These are phyloP conservation scores for Anguilla obscura DNA, from an alignment of 2,797 vertebrate species.

Conservation along the genomic window DNA sequence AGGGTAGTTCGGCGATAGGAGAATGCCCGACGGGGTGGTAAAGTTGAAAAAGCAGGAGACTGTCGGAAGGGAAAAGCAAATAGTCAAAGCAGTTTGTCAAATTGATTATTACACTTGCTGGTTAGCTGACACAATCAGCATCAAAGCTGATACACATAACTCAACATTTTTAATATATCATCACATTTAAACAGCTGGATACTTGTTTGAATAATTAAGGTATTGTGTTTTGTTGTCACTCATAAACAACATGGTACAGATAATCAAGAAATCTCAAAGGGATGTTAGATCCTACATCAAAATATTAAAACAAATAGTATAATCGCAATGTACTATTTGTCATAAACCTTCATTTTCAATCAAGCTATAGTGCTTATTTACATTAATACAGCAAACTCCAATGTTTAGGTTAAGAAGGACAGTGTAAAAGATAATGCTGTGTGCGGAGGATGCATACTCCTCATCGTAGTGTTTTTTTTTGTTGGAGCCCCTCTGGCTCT, in stretches of 20 bases:
- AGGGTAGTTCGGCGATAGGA: conserved; percentile 96
- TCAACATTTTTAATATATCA: not conserved
- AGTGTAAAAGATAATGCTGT: not conserved
- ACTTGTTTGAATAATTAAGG: not conserved
- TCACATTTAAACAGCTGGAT: not conserved
- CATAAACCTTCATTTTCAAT: not conserved
- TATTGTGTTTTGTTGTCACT: not conserved
- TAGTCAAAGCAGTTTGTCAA: not conserved
- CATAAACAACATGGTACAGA: not conserved
- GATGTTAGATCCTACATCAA: not conserved
- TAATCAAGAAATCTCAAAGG: not conserved
- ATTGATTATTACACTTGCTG: not conserved
- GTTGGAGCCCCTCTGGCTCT: not conserved
- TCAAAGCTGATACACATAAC: not conserved
- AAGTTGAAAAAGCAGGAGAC: conserved; percentile 99
- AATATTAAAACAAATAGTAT: not conserved
- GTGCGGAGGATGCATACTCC: not conserved
- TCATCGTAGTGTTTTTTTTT: not conserved
- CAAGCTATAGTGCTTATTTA: not conserved
- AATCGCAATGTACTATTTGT: not conserved
- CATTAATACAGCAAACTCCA: not conserved
- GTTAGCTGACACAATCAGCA: not conserved
- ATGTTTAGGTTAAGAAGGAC: not conserved
- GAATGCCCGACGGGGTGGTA: conserved; percentile 89
- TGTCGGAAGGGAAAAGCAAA: conserved; percentile 55